phyloP scores from a whole-genome alignment of 2,888 invertebrate genomes.

The Agelastica alni region DNA sequence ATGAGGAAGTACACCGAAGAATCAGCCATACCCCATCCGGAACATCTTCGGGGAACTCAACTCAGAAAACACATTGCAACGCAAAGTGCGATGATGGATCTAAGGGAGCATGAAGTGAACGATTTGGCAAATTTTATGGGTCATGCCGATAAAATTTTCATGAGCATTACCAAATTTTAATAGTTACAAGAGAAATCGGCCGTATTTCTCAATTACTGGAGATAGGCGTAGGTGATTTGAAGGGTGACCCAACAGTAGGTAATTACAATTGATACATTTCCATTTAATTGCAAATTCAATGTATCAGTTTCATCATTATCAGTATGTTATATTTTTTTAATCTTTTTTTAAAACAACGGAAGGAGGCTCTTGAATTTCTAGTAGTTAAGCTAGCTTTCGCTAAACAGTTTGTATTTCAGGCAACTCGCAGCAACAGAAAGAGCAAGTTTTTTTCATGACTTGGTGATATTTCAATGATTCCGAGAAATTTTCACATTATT shows the following conservation, averaged over 20 bases:
- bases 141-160: constrained; percentile 4
- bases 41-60: constrained; percentile 9
- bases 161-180: constrained; percentile 4
- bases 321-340: too few relatives aligned
- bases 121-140: constrained; percentile 13
- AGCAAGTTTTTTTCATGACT: too few relatives aligned
- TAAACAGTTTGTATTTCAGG: too few relatives aligned
- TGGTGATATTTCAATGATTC: too few relatives aligned
- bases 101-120: constrained; percentile 1
- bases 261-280: not conserved
- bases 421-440: too few relatives aligned
- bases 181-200: constrained; percentile 7
- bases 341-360: too few relatives aligned
- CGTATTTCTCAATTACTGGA: constrained; percentile 5
- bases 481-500: too few relatives aligned
- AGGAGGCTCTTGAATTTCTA: too few relatives aligned
- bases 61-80: constrained; percentile 16
- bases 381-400: too few relatives aligned
- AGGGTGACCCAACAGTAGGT: not conserved
- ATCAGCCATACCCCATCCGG: constrained; percentile 2
- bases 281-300: not conserved
- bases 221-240: not conserved
- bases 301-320: not conserved
- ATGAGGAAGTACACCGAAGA: constrained; percentile 30
- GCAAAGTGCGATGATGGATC: constrained; percentile 5